Base-by-base conservation (phyloP, 2,113 vertebrate genomes). In the Sterrhoptilus dennistouni region DNA sequence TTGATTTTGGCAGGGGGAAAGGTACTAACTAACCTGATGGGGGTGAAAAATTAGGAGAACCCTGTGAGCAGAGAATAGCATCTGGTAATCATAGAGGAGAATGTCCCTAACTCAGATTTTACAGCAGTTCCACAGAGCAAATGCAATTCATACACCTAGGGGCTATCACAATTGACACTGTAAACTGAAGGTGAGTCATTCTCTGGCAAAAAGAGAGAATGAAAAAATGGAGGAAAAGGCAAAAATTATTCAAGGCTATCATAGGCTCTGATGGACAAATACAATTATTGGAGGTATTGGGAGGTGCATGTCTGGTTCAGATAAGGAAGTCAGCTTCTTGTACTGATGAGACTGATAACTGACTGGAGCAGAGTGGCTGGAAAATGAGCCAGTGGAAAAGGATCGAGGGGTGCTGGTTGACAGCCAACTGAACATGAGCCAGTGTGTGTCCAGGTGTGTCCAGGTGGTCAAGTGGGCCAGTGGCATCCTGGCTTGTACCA, bases 371-470 rank as follows among this genome's bases (percentile, higher is more conserved):
- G 47, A 68, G 14, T 27, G 54, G 8, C 40, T 54, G 78, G 47
- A 66, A 74, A 66, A 44, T 18, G 11, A 12, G 15, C 19, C 7
- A 21, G 23, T 22, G 54, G 60, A 49, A 76, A 69, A 69, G 31
- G 49, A 54, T 12, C 6, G 2, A 5, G 29, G 25, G 17, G 5
- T 76, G 47, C 47, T 54, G 56, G 29, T 27, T 8, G 12, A 35
- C 17, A 83, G 54, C n/a, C 8, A 6, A 38, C 47, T 83, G 29
- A 76, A 54, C 38, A 25, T 19, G 53, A 75, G 15, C n/a, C 29
- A 53, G n/a, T 0, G 0, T 47, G 29, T 40, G n/a, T 9, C 53
- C 28, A 17, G n/a, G 0, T 47, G 29, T 40, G n/a, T 9, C 53
- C 28, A 17, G n/a, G 61, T 47, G 53, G 29, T 14, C n/a, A 76